Evolutionary conservation across 2,888 invertebrate species (phyloP).

Genomic region (Cremastobaeus sp.): DNA sequence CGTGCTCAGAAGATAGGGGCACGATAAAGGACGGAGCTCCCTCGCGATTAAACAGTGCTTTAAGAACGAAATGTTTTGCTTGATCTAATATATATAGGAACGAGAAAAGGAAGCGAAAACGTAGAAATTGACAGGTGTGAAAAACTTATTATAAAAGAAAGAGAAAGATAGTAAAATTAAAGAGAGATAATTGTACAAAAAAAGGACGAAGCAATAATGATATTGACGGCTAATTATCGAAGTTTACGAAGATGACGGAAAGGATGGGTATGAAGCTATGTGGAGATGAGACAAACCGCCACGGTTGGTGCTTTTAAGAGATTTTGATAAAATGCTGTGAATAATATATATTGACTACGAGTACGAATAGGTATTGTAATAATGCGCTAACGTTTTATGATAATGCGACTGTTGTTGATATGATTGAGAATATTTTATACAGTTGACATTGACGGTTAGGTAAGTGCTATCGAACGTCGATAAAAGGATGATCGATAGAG

Average conservation of each 20-base stretch:
- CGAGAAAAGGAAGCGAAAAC: constrained; percentile 35
- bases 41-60: constrained; percentile 78
- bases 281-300: constrained; percentile 65
- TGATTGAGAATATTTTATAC: constrained; percentile 79
- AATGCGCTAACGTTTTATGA: constrained; percentile 77
- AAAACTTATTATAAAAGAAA: not conserved
- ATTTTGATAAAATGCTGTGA: constrained; percentile 79
- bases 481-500: constrained; percentile 44
- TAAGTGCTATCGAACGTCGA: constrained; percentile 64
- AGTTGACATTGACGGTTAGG: constrained; percentile 70
- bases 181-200: constrained; percentile 40
- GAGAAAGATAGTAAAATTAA: constrained; percentile 17
- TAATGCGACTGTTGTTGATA: constrained; percentile 78
- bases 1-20: constrained; percentile 75
- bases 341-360: constrained; percentile 78
- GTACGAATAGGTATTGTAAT: constrained; percentile 76
- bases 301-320: constrained; percentile 77
- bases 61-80: constrained; percentile 77
- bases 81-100: constrained; percentile 63
- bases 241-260: constrained; percentile 38
- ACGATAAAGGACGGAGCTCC: constrained; percentile 77
- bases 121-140: constrained; percentile 47
- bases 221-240: constrained; percentile 49
- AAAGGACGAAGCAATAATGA: constrained; percentile 58
- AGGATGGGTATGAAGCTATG: constrained; percentile 48